Evolutionary conservation across 1,140 invertebrate species (phyloP), one percentile per base, ranked within the genome.

Genomic region (Wasmannia auropunctata): DNA sequence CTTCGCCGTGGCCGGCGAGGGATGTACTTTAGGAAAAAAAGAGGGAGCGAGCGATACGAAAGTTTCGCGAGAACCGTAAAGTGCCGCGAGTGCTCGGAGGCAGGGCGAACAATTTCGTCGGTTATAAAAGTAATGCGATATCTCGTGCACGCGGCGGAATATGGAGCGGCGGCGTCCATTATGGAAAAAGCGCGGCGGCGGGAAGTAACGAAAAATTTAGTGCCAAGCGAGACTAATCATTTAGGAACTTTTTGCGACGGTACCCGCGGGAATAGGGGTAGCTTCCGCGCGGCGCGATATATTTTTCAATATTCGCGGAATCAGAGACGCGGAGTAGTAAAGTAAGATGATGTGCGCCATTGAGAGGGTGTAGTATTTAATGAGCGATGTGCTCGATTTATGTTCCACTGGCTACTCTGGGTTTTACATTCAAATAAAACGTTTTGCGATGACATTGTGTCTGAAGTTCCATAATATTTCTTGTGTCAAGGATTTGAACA

Each of bases 111-210:
- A 83, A 83, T 83, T 83, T 83, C 67, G 79, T 74, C 14, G 54
- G 79, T 72, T 83, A 83, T 83, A 83, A 83, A 83, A 83, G 79
- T 83, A 83, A 83, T 83, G 79, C 65, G 67, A 69, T 84, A 60
- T 63, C 54, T 69, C 62, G 62, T 37, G 65, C 14, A 77, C 60
- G 11, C 6, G 54, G 37, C 25, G 58, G 81, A 74, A 89, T 85
- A 87, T 86, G 63, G 70, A 85, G 11, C 37, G 79, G n/a, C 25
- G 31, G 51, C 19, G 25, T 74, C 88, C 90, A 90, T 92, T 92
- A 91, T 90, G 89, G 89, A 86, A 90, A 90, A 88, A 83, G 75
- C 54, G 85, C 67, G 63, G 25, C 34, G 25, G 58, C 69, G 60
- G 76, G 34, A 87, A 75, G 76, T 76, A 75, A 67, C 63, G 76